Conservation (phyloP, 1,140 invertebrate species). For the Diuraphis noxia region DNA sequence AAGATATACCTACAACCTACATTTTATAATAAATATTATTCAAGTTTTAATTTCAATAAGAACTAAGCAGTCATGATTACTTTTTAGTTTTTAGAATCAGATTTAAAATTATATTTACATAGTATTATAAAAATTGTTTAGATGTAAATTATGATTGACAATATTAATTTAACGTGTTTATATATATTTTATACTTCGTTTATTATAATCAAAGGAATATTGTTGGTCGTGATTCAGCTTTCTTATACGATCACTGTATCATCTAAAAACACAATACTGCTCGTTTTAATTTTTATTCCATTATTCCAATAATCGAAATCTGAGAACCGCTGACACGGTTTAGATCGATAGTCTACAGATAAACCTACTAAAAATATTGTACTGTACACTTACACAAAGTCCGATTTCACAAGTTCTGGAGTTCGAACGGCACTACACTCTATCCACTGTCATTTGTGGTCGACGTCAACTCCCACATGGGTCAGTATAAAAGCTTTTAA, state of each 20-base stretch:
- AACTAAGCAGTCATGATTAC: too few relatives aligned
- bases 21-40: background rate
- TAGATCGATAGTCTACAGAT: background rate
- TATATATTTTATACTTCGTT: background rate
- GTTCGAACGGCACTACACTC: background rate
- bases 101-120: background rate
- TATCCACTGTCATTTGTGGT: background rate
- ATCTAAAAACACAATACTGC: too few relatives aligned
- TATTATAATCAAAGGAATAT: background rate
- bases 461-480: background rate
- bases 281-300: background rate
- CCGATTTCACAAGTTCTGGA: background rate
- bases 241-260: too few relatives aligned
- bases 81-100: background rate
- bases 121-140: background rate
- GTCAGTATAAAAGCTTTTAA: background rate
- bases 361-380: background rate
- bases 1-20: background rate
- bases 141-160: background rate
- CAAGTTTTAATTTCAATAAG: background rate
- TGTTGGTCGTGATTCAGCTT: background rate
- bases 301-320: slow-evolving; percentile 22
- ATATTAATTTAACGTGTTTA: background rate
- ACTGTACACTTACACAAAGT: background rate
- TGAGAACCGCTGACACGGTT: slow-evolving; percentile 24